Base-by-base conservation (phyloP, 2,888 invertebrate species). In the Leucania comma region DNA sequence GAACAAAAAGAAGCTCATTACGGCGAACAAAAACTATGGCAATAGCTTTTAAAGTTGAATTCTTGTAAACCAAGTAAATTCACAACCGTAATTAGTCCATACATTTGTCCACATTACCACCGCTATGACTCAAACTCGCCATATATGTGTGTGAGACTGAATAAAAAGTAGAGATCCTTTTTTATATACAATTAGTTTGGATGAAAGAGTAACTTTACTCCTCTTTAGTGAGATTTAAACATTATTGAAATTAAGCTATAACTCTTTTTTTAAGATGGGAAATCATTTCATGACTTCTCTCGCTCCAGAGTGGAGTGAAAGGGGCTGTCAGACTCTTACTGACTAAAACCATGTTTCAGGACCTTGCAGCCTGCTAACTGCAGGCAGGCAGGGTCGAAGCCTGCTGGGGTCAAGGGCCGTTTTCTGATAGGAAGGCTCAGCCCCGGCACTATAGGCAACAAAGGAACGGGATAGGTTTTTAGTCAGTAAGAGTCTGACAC, bases 221-320 rank as follows among this genome's bases (percentile, higher is more conserved):
- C 63, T 68, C 64, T 29, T 53, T 63, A 38, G 77, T 46, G 72
- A 46, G 29, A 57, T 24, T 35, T 22, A 62, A 51, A 42, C 70
- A 76, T 77, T 80, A 87, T 87, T 87, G 73, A 90, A 92, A 94
- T 93, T 91, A 92, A 93, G 93, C 88, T 87, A 91, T 93, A 93
- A 94, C 93, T 91, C 80, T 91, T 90, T 38, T 14, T 38, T 38
- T 14, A 38, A 14, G 4, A 14, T 38, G 38, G 38, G 1, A 14
- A 12, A 38, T 38, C 38, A 14, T 14, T 12, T 4, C 3, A 38
- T 1, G 14, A 38, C 4, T 38, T 38, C 12, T 38, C 38, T 3
- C 14, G 14, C 14, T 38, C 4, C 12, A 38, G 14, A 3, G 14
- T 3, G 3, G 38, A 14, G 3, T 1, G 38, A 0, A 14, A 38